Conservation (phyloP, 2,888 invertebrate genomes). For the Emmelina monodactyla region DNA sequence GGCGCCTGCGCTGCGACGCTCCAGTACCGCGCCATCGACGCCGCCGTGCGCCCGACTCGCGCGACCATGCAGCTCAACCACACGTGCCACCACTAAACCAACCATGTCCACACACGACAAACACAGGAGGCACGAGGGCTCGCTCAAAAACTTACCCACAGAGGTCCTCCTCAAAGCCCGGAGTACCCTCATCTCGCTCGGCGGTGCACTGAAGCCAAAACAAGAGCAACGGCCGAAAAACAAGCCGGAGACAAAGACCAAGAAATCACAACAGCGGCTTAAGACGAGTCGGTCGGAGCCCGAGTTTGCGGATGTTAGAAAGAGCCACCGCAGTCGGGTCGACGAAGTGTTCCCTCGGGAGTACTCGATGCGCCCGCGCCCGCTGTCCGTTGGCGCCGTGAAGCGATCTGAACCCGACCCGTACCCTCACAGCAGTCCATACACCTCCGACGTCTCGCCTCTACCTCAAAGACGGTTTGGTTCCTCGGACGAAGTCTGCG, state of each 20-base stretch:
- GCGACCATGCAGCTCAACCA: neutral
- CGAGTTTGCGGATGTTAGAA: slow-evolving; percentile 41
- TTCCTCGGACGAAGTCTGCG: slow-evolving; percentile 43
- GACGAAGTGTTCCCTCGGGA: slow-evolving; percentile 29
- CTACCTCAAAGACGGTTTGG: slow-evolving; percentile 32
- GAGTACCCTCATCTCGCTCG: slow-evolving; percentile 48
- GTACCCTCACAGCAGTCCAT: slow-evolving; percentile 27
- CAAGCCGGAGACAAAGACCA: slow-evolving; percentile 57
- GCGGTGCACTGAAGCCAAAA: slow-evolving; percentile 54
- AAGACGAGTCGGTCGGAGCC: slow-evolving; percentile 48
- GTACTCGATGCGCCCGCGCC: slow-evolving; percentile 32
- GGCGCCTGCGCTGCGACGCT: slow-evolving; percentile 33
- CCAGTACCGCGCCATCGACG: slow-evolving; percentile 43
- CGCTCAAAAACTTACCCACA: slow-evolving; percentile 48
- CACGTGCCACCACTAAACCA: slow-evolving; percentile 41
- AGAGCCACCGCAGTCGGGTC: slow-evolving; percentile 38
- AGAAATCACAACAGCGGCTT: slow-evolving; percentile 39
- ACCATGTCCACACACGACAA: slow-evolving; percentile 29
- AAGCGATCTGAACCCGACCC: slow-evolving; percentile 40
- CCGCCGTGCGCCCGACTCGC: slow-evolving; percentile 9
- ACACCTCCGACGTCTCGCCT: slow-evolving; percentile 29
- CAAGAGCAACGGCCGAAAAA: slow-evolving; percentile 31
- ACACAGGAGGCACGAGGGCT: slow-evolving; percentile 44
- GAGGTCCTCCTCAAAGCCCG: slow-evolving; percentile 54
- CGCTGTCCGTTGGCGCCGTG: slow-evolving; percentile 44